These are phyloP conservation scores for Myotis planiceps DNA, from an alignment of 2,797 vertebrate species.

Conservation along the genomic window DNA sequence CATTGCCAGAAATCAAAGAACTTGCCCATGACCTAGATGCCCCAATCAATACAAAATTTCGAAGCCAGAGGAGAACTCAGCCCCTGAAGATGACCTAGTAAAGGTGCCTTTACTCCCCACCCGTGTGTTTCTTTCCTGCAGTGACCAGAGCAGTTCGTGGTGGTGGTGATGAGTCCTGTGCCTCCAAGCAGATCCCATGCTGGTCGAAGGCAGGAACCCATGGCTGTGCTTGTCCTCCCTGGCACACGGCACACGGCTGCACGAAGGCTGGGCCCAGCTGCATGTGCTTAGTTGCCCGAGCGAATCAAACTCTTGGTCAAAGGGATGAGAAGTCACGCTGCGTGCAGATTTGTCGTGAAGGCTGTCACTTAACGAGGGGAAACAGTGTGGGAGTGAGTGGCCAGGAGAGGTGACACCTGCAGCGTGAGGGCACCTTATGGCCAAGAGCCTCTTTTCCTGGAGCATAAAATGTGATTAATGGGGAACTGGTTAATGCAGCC, in stretches of 20 bases:
- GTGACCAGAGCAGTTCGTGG: background rate
- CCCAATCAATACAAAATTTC: background rate
- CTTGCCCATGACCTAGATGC: background rate
- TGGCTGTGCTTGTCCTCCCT: background rate
- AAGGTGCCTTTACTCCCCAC: background rate
- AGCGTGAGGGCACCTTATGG: background rate
- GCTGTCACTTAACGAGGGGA: background rate
- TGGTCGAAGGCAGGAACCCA: background rate
- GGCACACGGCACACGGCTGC: rapidly evolving
- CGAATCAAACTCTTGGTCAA: background rate
- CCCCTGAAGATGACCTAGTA: background rate
- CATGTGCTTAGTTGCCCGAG: background rate
- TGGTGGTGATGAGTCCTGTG: background rate
- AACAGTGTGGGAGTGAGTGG: background rate
- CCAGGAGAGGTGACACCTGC: background rate
- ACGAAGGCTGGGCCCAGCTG: background rate
- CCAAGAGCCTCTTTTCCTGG: background rate
- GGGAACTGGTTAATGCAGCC: background rate
- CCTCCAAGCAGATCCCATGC: background rate
- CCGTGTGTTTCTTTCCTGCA: background rate
- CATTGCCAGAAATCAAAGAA: background rate
- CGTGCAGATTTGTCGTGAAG: background rate
- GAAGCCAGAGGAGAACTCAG: background rate
- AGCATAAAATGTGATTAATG: background rate
- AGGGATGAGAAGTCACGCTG: background rate